These are phyloP conservation scores for Megaustenia siamemsis DNA, from an alignment of 2,888 invertebrate genomes.

Conservation along the genomic window DNA sequence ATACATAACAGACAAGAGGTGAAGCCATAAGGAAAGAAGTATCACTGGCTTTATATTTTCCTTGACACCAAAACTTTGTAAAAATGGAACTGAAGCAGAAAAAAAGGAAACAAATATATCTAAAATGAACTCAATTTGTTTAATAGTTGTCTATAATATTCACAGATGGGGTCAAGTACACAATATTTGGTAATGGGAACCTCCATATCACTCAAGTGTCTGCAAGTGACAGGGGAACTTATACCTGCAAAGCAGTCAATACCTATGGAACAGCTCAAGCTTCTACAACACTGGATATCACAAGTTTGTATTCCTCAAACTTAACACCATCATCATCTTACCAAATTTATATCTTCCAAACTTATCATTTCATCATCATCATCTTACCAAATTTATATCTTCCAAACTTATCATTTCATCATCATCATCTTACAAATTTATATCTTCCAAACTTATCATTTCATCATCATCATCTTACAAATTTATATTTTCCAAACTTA, in stretches of 20 bases:
- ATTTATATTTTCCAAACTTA: no score
- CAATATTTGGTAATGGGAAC: constrained; percentile 86
- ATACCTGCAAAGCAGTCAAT: constrained; percentile 69
- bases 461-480: no score
- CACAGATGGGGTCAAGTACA: constrained; percentile 43
- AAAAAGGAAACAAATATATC: background rate
- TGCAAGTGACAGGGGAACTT: constrained; percentile 65
- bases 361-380: no score
- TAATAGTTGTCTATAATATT: background rate
- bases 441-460: no score
- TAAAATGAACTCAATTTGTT: background rate
- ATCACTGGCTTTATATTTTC: no score
- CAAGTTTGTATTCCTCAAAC: constrained; percentile 7
- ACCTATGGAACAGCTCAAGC: constrained; percentile 21
- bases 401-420: no score
- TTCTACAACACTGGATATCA: background rate
- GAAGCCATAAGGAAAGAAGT: no score
- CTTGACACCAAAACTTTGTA: no score
- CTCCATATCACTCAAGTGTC: constrained; percentile 85
- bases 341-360: background rate
- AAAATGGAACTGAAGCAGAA: no score
- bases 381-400: no score
- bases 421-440: no score
- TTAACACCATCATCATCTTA: background rate
- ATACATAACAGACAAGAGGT: no score